These are phyloP conservation scores for Haliclystus octoradiatus DNA, from an alignment of 30 jellyfish, hydroid and myxozoan genomes.

Conservation along the genomic window DNA sequence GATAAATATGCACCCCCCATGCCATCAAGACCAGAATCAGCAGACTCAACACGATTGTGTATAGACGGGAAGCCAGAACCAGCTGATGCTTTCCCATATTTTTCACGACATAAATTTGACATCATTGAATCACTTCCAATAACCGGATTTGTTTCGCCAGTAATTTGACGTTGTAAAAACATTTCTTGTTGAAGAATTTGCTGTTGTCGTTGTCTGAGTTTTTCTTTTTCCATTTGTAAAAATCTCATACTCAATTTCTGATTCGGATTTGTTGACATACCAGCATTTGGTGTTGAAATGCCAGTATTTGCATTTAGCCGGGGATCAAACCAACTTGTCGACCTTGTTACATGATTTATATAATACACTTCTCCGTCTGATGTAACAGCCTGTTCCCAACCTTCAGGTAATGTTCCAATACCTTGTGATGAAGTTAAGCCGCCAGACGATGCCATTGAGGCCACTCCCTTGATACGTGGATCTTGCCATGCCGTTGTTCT, in stretches of 20 bases:
- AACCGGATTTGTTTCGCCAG: constrained; percentile 59
- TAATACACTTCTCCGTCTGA: constrained; percentile 93
- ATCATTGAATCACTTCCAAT: constrained; percentile 57
- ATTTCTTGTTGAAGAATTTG: constrained; percentile 56
- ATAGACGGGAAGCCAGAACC: constrained; percentile 34
- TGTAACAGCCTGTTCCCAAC: constrained; percentile 97
- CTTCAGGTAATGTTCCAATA: constrained; percentile 71
- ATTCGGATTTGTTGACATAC: constrained; percentile 27
- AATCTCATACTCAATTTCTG: constrained; percentile 33
- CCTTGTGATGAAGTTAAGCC: constrained; percentile 40
- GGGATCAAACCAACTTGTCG: constrained; percentile 97
- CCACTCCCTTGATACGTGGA: constrained; percentile 74
- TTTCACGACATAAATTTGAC: constrained; percentile 61
- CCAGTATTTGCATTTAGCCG: constrained; percentile 34
- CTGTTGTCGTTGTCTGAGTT: constrained; percentile 55
- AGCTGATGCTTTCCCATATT: constrained; percentile 41
- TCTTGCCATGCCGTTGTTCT: constrained; percentile 84
- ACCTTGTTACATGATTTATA: constrained; percentile 62
- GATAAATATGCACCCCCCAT: constrained; percentile 68
- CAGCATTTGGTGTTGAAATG: constrained; percentile 5
- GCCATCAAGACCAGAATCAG: constrained; percentile 89
- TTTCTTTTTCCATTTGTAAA: constrained; percentile 61
- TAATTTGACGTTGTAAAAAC: constrained; percentile 51
- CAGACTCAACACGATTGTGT: constrained; percentile 81
- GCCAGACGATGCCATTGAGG: constrained; percentile 38